Base-by-base conservation (phyloP, 2,888 invertebrate species). In the Drosophila dives region DNA sequence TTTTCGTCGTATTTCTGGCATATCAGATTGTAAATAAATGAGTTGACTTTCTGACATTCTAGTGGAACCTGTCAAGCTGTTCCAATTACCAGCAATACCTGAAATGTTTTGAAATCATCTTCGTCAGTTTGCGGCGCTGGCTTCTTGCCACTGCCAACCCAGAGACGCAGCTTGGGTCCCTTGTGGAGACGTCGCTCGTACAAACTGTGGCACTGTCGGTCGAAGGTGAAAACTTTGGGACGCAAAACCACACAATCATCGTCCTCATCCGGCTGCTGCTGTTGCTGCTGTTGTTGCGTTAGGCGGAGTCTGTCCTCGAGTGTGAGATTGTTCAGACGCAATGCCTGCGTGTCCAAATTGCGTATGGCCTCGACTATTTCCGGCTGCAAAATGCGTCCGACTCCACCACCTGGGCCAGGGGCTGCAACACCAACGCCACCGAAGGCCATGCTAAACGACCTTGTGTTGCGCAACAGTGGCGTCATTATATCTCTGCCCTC, bases 401-500 rank as follows among this genome's bases (percentile, higher is more conserved):
- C 53, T 64, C 48, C 78, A 12, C 11, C 29, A n/a, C 11, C 54
- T 8, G 20, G n/a, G 4, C n/a, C 38, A 38, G 12, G 32, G 6
- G 8, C 23, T 26, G 7, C 34, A 36, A 8, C 36, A 49, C 33
- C 36, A 15, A 10, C 42, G 3, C 33, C 34, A 4, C 49, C 40
- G 51, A 87, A 83, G 72, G 86, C 56, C 75, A 77, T 60, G 48
- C 75, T 77, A 32, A 76, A 56, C 32, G 86, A 64, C 74, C 90
- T 77, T 51, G 87, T 69, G 34, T 60, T 76, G 36, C 80, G 86
- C 32, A 90, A 92, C 75, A 91, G 75, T 26, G 91, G 92, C 29
- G 90, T 92, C 81, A 73, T 93, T 82, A 91, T 94, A 93, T 91
- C 95, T 92, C 69, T 92, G 82, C 75, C 94, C 93, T 92, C 91